These are phyloP conservation scores for Acholoe squamosa DNA, from an alignment of 2,888 invertebrate genomes.

Conservation along the genomic window DNA sequence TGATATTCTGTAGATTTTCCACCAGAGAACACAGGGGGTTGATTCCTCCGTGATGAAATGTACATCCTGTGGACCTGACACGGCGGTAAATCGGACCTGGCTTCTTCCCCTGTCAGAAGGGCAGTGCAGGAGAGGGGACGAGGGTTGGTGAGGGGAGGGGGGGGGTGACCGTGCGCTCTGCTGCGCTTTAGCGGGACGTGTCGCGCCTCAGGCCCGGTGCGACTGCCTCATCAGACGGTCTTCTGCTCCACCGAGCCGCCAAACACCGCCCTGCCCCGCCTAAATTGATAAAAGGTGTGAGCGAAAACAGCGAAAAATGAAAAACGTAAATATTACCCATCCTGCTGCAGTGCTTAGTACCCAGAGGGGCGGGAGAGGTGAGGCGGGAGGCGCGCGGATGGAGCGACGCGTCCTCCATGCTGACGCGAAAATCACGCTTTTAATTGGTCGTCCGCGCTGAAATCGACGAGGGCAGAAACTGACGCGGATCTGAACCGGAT, in stretches of 20 bases:
- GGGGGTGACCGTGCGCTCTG: not conserved
- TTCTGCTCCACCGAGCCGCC: slow-evolving; percentile 17
- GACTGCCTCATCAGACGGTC: slow-evolving; percentile 38
- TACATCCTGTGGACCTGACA: slow-evolving; percentile 39
- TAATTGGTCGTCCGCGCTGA: slow-evolving; percentile 34
- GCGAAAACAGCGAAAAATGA: slow-evolving; percentile 61
- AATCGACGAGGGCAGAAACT: slow-evolving; percentile 32
- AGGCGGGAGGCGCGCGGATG: not conserved
- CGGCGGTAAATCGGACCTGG: slow-evolving; percentile 35
- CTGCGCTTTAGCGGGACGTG: slow-evolving; percentile 49
- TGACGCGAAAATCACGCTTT: not conserved
- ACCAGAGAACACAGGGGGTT: slow-evolving; percentile 7
- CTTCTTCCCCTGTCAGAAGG: not conserved
- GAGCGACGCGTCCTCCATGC: not conserved
- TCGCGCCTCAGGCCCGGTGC: not conserved
- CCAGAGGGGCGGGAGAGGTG: not conserved
- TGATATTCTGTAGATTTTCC: not conserved
- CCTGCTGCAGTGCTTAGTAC: not conserved
- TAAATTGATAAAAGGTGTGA: slow-evolving; percentile 59
- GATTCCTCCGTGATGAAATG: slow-evolving; percentile 49
- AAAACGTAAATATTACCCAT: slow-evolving; percentile 54
- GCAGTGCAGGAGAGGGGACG: not conserved
- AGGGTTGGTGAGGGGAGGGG: not conserved
- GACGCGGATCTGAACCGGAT: not conserved
- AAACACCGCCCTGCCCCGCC: slow-evolving; percentile 34